These are phyloP conservation scores for Enteromius viviparus DNA, from an alignment of 2,797 vertebrate species.

Conservation along the genomic window DNA sequence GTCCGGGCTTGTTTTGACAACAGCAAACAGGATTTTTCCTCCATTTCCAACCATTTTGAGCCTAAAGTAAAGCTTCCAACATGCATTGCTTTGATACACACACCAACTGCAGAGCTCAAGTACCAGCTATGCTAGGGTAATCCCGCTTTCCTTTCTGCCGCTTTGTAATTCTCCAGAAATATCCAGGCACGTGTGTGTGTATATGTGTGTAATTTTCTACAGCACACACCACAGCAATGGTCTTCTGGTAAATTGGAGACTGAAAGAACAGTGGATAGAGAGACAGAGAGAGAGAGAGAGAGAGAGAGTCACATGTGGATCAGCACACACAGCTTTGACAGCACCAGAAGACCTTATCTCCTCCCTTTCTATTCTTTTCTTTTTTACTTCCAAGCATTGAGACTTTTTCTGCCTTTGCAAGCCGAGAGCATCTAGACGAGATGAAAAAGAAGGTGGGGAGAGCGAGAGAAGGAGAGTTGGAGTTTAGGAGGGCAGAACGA, in stretches of 20 bases:
- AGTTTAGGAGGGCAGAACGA: conserved; percentile 27
- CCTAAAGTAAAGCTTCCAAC: conserved; percentile 54
- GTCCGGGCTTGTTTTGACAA: conserved; percentile 11
- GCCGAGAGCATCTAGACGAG: neutral
- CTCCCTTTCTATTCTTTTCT: conserved; percentile 11
- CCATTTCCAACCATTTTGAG: neutral
- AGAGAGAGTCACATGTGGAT: conserved; percentile 25
- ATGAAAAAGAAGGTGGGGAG: neutral
- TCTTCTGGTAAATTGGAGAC: conserved; percentile 27
- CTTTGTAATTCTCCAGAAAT: conserved; percentile 76
- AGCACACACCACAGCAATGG: conserved; percentile 13
- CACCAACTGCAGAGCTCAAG: conserved; percentile 41
- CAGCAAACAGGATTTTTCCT: conserved; percentile 14
- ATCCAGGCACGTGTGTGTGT: conserved; percentile 51
- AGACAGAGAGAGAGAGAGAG: conserved; percentile 15
- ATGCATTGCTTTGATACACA: conserved; percentile 53
- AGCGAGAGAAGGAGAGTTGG: conserved; percentile 3
- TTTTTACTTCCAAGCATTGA: neutral
- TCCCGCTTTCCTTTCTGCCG: conserved; percentile 58
- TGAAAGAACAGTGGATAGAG: neutral
- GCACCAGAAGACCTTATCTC: conserved; percentile 26
- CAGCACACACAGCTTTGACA: conserved; percentile 38
- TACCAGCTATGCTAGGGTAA: conserved; percentile 45
- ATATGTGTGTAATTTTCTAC: conserved; percentile 43
- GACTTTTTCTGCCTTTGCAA: conserved; percentile 22